Evolutionary conservation across 2,888 invertebrate species (phyloP).

Genomic region (Agonopterix arenella): DNA sequence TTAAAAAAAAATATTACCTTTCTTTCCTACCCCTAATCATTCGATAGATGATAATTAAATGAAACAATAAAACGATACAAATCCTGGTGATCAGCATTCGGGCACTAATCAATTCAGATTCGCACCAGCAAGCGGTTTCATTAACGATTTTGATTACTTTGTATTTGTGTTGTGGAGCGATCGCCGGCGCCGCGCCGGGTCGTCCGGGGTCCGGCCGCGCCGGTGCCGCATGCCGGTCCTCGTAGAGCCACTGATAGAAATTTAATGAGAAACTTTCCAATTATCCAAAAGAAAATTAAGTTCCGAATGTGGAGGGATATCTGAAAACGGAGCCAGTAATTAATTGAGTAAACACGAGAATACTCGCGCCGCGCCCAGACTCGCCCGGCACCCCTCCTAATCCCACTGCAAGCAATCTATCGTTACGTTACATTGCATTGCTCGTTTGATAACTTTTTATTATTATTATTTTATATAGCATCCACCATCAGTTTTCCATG

Average conservation of each 20-base stretch:
- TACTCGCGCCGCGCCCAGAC: conserved; percentile 3
- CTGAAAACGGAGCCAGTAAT: conserved; percentile 36
- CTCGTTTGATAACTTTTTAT: too few relatives aligned
- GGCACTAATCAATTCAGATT: conserved; percentile 3
- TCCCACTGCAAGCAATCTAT: too few relatives aligned
- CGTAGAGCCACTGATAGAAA: conserved; percentile 31
- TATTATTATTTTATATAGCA: too few relatives aligned
- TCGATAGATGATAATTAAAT: too few relatives aligned
- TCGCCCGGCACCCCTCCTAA: too few relatives aligned
- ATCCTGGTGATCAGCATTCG: background rate
- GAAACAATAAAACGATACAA: too few relatives aligned
- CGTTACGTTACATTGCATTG: too few relatives aligned
- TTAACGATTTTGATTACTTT: conserved; percentile 62
- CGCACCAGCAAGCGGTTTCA: conserved; percentile 29
- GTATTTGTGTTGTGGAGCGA: conserved; percentile 52
- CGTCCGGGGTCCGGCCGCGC: too few relatives aligned
- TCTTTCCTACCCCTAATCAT: too few relatives aligned
- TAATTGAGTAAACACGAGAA: conserved; percentile 48
- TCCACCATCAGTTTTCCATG: too few relatives aligned
- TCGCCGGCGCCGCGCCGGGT: conserved; percentile 13
- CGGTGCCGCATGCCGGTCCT: too few relatives aligned
- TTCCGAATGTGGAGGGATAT: conserved; percentile 40
- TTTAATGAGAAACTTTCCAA: conserved; percentile 49
- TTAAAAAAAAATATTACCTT: too few relatives aligned
- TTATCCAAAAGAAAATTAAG: conserved; percentile 53